A percentile compares a stretch with the other conserved stretches of the same genome.
Conservation (phyloP, 64 coral and sea anemone genomes). For the Stichodactyla helianthus region DNA sequence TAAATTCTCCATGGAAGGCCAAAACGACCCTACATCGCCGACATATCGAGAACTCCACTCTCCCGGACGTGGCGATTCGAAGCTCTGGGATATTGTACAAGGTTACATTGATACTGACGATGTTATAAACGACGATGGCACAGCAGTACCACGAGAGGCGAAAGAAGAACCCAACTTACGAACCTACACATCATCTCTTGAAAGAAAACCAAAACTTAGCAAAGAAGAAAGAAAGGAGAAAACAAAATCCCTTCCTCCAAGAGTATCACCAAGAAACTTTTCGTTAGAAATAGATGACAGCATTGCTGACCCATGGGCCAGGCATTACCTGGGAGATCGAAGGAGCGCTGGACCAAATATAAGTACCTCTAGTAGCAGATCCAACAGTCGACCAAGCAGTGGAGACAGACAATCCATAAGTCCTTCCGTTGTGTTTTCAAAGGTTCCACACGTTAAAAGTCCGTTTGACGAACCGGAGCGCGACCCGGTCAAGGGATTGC, state of each 20-base stretch:
- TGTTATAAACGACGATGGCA: conserved; percentile 5
- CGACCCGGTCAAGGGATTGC: too few relatives aligned
- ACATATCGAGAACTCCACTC: conserved; percentile 3
- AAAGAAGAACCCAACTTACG: background rate
- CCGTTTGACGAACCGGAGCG: background rate
- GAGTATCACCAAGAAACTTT: background rate
- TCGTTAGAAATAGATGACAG: conserved; percentile 20
- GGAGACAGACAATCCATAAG: conserved; percentile 1
- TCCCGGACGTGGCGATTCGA: background rate
- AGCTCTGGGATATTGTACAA: conserved; percentile 25
- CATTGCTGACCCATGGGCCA: conserved; percentile 12
- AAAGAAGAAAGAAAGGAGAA: conserved; percentile 7
- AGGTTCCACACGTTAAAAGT: conserved; percentile 19
- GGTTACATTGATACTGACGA: conserved; percentile 21
- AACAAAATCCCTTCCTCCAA: conserved; percentile 8
- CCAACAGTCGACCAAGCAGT: background rate
- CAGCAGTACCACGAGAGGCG: background rate
- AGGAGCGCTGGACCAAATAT: background rate
- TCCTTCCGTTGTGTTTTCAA: conserved; percentile 21
- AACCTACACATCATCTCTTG: conserved; percentile 1
- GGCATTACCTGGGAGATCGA: conserved; percentile 19
- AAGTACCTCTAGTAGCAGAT: background rate
- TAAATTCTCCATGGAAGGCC: background rate
- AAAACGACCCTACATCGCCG: conserved; percentile 1
- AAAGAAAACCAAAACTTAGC: background rate